A percentile compares a stretch with the other conserved stretches of the same genome.
Evolutionary conservation across 2,113 vertebrate species (phyloP).

Genomic region (Eleginops maclovinus): DNA sequence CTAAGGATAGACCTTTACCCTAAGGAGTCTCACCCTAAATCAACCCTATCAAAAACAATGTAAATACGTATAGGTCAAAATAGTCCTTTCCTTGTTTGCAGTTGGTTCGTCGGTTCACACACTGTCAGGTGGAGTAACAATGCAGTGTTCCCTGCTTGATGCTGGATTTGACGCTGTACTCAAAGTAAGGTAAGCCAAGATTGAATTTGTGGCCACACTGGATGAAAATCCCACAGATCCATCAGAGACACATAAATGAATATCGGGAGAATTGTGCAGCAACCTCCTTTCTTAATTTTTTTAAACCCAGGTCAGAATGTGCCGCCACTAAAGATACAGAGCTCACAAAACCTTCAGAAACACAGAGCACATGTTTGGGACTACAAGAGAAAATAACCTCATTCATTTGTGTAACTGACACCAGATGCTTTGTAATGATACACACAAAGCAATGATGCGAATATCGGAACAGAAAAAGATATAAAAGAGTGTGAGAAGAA

Average conservation of each 20-base stretch:
- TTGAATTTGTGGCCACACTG: slow-evolving; percentile 38
- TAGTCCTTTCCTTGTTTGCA: neutral
- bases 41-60: slow-evolving; percentile 11
- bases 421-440: slow-evolving; percentile 59
- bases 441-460: slow-evolving; percentile 36
- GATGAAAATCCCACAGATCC: slow-evolving; percentile 43
- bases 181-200: slow-evolving; percentile 24
- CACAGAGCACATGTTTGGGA: slow-evolving; percentile 14
- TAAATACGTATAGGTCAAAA: slow-evolving; percentile 7
- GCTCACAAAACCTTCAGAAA: slow-evolving; percentile 34
- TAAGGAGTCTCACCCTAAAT: neutral
- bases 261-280: slow-evolving; percentile 30
- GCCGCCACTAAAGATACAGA: slow-evolving; percentile 17
- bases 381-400: slow-evolving; percentile 35
- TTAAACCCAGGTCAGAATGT: slow-evolving; percentile 51
- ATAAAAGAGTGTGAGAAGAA: neutral
- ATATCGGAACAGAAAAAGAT: neutral
- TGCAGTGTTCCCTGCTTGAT: slow-evolving; percentile 3
- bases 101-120: neutral
- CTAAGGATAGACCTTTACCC: neutral
- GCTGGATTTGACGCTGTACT: slow-evolving; percentile 1
- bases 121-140: slow-evolving; percentile 4
- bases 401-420: slow-evolving; percentile 63
- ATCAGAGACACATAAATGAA: slow-evolving; percentile 29
- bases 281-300: slow-evolving; percentile 31